These are phyloP conservation scores for Pygoscelis adeliae DNA, from an alignment of 2,113 vertebrate genomes.

Conservation along the genomic window DNA sequence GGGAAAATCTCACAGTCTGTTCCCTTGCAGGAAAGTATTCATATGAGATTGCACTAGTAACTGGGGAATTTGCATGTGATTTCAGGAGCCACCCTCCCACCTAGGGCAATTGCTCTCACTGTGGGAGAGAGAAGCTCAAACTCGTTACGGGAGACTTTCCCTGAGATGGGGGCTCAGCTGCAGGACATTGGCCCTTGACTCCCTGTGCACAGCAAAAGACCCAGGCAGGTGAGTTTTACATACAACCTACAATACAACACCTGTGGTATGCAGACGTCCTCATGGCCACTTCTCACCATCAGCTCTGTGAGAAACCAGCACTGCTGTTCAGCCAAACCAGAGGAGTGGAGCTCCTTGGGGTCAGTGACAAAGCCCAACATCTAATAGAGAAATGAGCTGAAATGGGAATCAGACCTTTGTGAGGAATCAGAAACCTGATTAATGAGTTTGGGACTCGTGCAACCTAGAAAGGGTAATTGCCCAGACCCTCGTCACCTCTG, in stretches of 20 bases:
- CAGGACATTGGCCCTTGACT: not conserved
- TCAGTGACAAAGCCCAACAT: not conserved
- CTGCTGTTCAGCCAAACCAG: not conserved
- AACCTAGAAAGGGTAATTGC: not conserved
- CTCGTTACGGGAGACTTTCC: not conserved
- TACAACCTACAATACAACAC: fast-evolving
- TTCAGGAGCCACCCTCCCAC: not conserved
- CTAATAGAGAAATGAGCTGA: not conserved
- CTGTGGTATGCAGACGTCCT: not conserved
- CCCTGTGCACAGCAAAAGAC: not conserved
- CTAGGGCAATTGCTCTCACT: not conserved
- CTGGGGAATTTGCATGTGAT: not conserved
- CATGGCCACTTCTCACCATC: not conserved
- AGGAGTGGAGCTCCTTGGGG: not conserved
- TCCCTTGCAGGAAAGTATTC: not conserved
- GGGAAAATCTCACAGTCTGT: not conserved
- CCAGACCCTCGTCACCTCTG: not conserved
- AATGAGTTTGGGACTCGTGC: not conserved
- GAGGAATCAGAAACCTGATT: not conserved
- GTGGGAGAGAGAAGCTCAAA: not conserved
- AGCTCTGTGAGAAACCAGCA: not conserved
- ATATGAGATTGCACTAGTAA: not conserved
- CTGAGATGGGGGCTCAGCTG: not conserved
- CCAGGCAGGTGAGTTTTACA: not conserved
- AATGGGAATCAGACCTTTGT: not conserved